Conservation (phyloP, 2,797 vertebrate genomes). For the Harpagifer antarcticus region DNA sequence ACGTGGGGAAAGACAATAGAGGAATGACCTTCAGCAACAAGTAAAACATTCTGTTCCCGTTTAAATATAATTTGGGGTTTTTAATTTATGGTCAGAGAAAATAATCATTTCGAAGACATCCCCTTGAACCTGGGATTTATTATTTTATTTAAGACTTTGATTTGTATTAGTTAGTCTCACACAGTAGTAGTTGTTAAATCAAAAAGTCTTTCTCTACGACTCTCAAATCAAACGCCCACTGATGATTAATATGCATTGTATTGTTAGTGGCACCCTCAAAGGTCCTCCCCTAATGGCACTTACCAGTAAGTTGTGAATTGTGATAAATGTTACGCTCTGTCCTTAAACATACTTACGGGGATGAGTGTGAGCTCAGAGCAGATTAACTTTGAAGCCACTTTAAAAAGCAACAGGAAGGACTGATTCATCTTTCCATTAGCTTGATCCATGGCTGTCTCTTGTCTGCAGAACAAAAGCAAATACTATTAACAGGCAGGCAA, state of each 20-base stretch:
- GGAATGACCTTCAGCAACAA: no score
- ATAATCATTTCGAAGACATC: background rate
- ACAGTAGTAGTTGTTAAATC: background rate
- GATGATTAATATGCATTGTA: background rate
- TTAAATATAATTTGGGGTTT: background rate
- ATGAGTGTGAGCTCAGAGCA: slow-evolving; percentile 22
- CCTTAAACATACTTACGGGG: slow-evolving; percentile 7
- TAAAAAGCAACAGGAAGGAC: slow-evolving; percentile 7
- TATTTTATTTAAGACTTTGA: background rate
- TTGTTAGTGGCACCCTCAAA: slow-evolving; percentile 8
- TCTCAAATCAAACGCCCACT: background rate
- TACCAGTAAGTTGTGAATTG: slow-evolving; percentile 11
- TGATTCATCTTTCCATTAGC: slow-evolving; percentile 27
- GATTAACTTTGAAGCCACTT: slow-evolving; percentile 15
- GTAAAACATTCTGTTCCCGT: background rate
- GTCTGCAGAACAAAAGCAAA: slow-evolving; percentile 13
- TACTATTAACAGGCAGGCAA: background rate
- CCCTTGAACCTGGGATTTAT: background rate
- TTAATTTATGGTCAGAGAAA: background rate
- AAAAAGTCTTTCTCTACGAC: slow-evolving; percentile 2
- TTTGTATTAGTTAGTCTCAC: background rate
- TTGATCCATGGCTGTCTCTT: slow-evolving; percentile 21
- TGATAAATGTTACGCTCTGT: slow-evolving; percentile 16
- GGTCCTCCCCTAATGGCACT: slow-evolving; percentile 13
- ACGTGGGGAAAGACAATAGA: no score